Base-by-base conservation (phyloP, 2,888 invertebrate species). In the Cantharis flavilabris region DNA sequence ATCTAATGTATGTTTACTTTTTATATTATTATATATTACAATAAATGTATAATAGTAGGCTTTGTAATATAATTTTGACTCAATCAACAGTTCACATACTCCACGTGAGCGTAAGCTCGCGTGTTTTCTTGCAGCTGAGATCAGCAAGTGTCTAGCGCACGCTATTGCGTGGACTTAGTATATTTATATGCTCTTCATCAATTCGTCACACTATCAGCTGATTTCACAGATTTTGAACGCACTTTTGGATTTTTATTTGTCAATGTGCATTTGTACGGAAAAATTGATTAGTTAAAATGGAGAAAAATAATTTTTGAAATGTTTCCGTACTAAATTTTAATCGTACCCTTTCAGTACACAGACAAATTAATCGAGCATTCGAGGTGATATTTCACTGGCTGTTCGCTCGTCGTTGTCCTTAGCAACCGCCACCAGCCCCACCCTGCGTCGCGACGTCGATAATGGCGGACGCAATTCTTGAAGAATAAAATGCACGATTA, bases 131-230 rank as follows among this genome's bases (percentile, higher is more conserved):
- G 82, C 82, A 82, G 81, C 81, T 79, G 80, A 81, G 82, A 83
- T 83, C 82, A 80, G 80, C 82, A 81, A 82, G 83, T 82, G 83
- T 83, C 82, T 80, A 80, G 82, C 83, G 83, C 86, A 86, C 85
- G 86, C 86, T 83, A 86, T 86, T 86, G 86, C 86, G 86, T 86
- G 86, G 84, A 86, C 85, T 84, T 82, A 81, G 84, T 83, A 84
- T 86, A 86, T 86, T 86, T 86, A 86, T 85, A 86, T 83, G 82
- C 81, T 84, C 83, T 84, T 85, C 83, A 84, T 83, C 84, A 83
- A 84, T 84, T 81, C 83, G 84, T 84, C 84, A 84, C 83, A 84
- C 82, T 81, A 84, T 84, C 86, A 85, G 86, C 86, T 85, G 85
- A 84, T 84, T 82, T 81, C 63, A 65, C 77, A 78, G 79, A 81